phyloP scores from a whole-genome alignment of 2,888 invertebrate species.

The Euplagia quadripunctaria region DNA sequence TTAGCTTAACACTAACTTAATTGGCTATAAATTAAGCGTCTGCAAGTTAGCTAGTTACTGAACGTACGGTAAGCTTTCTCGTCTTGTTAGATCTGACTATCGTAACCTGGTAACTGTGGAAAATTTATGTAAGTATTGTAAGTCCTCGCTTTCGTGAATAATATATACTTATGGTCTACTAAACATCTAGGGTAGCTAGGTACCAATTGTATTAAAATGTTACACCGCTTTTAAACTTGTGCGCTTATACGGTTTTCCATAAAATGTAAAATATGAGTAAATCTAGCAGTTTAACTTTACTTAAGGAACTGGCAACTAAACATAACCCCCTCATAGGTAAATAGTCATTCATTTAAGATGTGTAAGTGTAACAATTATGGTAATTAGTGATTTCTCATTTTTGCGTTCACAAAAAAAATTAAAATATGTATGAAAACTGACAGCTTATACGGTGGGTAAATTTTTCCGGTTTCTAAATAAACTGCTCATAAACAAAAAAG shows the following conservation, averaged over 20 bases:
- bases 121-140: constrained; percentile 60
- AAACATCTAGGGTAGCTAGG: constrained; percentile 22
- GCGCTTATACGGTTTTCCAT: constrained; percentile 21
- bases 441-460: too few relatives aligned
- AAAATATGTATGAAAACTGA: too few relatives aligned
- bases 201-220: constrained; percentile 37
- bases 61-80: constrained; percentile 67
- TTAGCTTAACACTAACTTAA: constrained; percentile 84
- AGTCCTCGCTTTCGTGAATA: constrained; percentile 42
- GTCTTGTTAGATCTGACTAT: constrained; percentile 70
- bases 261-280: constrained; percentile 6
- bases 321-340: neutral
- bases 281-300: neutral
- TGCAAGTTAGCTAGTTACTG: constrained; percentile 76
- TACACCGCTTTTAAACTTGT: neutral
- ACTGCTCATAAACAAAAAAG: too few relatives aligned
- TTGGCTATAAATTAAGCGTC: constrained; percentile 84
- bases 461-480: too few relatives aligned
- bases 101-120: constrained; percentile 59
- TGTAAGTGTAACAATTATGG: too few relatives aligned
- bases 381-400: too few relatives aligned
- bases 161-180: constrained; percentile 54
- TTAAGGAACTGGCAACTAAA: neutral
- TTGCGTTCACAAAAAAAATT: too few relatives aligned
- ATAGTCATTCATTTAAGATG: too few relatives aligned